Base-by-base conservation (phyloP, 2,797 vertebrate genomes). In the Austrolebias charrua region DNA sequence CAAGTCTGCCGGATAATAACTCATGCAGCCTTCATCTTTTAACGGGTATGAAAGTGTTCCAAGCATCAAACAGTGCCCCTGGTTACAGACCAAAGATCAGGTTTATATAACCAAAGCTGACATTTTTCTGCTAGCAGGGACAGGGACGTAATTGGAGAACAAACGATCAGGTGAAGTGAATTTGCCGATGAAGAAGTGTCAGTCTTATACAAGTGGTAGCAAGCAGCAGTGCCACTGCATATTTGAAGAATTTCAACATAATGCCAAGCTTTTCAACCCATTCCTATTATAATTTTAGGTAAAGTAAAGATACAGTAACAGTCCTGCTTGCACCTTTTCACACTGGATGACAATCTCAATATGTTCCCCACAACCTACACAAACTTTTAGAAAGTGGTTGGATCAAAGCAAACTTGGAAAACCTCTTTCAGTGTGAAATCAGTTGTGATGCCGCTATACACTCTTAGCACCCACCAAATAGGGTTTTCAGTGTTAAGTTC, bases 101-200 rank as follows among this genome's bases (percentile, higher is more conserved):
- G 79, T 76, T 83, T 79, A 79, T 60, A 63, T 85, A 88, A 89
- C 83, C 75, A 75, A 79, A 86, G 83, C 80, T 87, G 90, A 90
- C 87, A 89, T 82, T 79, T 80, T 81, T 73, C 79, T 76, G 82
- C 87, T 79, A 42, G 77, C 82, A 83, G 88, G 73, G 86, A 87
- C 84, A 79, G 78, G 46, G 49, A 68, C 46, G 44, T 88, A 89
- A 90, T 89, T 88, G 90, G 81, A 88, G 90, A 91, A 88, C 86
- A 90, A 91, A 90, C 82, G 87, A 90, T 88, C 84, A 88, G 86
- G 86, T 86, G 85, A 87, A 88, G 83, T 78, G 78, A 76, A 90
- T 88, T 89, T 87, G 66, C 35, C 1, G 73, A 69, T 75, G 81
- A 80, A 81, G 84, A 85, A 82, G 68, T 66, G 57, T 71, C n/a